Evolutionary conservation across 2,888 invertebrate species (phyloP), one percentile per base, ranked within the genome.

Genomic region (Thymelicus acteon): DNA sequence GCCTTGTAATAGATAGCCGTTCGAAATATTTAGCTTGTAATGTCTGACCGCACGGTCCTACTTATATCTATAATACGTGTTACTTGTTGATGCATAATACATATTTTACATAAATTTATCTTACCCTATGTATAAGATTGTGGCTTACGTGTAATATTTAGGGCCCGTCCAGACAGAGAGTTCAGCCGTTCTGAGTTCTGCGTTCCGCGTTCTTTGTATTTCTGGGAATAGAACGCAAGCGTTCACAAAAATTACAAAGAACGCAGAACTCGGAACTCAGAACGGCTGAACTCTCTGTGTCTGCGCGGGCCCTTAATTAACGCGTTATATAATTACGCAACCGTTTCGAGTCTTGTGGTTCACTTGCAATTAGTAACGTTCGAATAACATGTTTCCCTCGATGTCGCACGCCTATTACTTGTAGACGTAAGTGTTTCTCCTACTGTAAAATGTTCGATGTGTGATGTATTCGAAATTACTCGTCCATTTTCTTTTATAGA

Each of bases 21-120:
- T 80, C 79, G 76, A 83, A 82, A 82, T 78, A 82, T 83, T 82
- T 85, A 87, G 86, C 88, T 87, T 87, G 63, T 73, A 47, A 67
- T 72, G 69, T 67, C 61, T 37, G 72, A 67, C 63, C 64, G 71
- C 72, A 73, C 73, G 61, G 74, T 73, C 74, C 74, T 76, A 76
- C 77, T 76, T 79, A 74, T 80, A 54, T 54, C 54, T 54, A 31
- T 31, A 31, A 31, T 31, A 79, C 74, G 78, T 84, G 80, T 85
- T 85, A 85, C 87, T 87, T 91, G 90, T 93, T 92, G 88, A 91
- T 82, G 92, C 92, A 92, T 92, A 92, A 92, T 92, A 92, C 86
- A 86, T 85, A 78, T 79, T 84, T 78, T 81, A 82, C 75, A 78
- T 86, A 77, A 76, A 78, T 79, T 79, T 78, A 77, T 79, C 78